phyloP scores from a whole-genome alignment of 2,797 vertebrate species.

The Anas acuta region DNA sequence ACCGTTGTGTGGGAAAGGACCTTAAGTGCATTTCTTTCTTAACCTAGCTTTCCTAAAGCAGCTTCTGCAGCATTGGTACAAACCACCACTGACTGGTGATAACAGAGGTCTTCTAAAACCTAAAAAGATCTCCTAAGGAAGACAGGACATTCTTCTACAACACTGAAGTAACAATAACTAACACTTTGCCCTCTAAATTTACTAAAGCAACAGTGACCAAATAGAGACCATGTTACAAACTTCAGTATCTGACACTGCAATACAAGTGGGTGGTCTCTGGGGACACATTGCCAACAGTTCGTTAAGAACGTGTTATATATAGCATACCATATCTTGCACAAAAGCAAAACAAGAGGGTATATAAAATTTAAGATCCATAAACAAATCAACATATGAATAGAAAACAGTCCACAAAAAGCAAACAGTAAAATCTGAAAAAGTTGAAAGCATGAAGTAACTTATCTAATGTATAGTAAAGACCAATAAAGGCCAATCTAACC shows the following conservation, averaged over 20 bases:
- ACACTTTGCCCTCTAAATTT: not conserved
- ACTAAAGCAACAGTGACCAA: not conserved
- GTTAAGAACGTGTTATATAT: accelerated
- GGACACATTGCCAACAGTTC: not conserved
- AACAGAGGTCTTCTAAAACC: not conserved
- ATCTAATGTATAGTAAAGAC: not conserved
- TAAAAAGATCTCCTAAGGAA: not conserved
- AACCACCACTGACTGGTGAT: not conserved
- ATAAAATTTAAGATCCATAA: not conserved
- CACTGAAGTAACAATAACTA: not conserved
- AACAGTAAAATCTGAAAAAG: not conserved
- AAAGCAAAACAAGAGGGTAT: not conserved
- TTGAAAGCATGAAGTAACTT: not conserved
- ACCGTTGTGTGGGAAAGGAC: not conserved
- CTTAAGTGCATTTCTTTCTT: not conserved
- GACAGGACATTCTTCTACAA: not conserved
- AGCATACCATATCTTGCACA: not conserved
- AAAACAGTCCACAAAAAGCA: not conserved
- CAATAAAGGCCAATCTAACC: not conserved
- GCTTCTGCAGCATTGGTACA: not conserved
- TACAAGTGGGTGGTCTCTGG: accelerated
- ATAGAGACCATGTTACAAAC: not conserved
- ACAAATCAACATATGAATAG: not conserved
- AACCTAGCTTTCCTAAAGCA: not conserved
- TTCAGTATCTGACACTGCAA: not conserved